These are phyloP conservation scores for Neodon shergylaensis DNA, from an alignment of 2,113 vertebrate genomes.

Conservation along the genomic window DNA sequence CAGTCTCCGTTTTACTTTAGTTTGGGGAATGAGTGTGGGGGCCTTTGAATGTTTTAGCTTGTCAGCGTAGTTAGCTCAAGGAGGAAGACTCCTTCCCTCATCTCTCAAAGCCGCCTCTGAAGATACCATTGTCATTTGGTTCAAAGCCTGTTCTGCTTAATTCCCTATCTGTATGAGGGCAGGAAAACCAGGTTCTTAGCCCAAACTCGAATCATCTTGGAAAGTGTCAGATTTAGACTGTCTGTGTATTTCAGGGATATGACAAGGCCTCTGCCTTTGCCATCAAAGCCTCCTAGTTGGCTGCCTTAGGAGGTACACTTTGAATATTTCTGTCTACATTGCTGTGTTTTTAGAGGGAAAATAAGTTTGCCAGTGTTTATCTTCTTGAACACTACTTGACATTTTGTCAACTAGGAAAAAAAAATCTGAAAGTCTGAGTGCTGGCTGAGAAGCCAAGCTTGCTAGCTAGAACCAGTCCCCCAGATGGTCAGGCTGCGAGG, in stretches of 20 bases:
- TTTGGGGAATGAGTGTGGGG: background rate
- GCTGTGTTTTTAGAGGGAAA: slow-evolving; percentile 43
- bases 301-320: background rate
- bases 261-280: background rate
- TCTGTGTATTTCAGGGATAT: background rate
- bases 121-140: background rate
- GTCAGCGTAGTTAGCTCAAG: background rate
- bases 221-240: background rate
- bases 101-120: background rate
- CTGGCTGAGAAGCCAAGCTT: slow-evolving; percentile 69
- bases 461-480: slow-evolving; percentile 62
- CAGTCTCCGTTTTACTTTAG: background rate
- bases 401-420: slow-evolving; percentile 60
- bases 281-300: background rate
- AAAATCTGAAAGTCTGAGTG: slow-evolving; percentile 65
- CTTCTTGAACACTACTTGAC: slow-evolving; percentile 52
- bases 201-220: background rate
- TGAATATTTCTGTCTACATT: slow-evolving; percentile 55
- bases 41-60: background rate
- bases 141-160: background rate
- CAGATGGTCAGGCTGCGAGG: slow-evolving; percentile 80
- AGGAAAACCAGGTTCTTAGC: background rate
- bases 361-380: slow-evolving; percentile 60
- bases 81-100: background rate
- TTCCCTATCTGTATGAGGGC: background rate